Base-by-base conservation (phyloP, 2,888 invertebrate species). In the Phalera bucephala region DNA sequence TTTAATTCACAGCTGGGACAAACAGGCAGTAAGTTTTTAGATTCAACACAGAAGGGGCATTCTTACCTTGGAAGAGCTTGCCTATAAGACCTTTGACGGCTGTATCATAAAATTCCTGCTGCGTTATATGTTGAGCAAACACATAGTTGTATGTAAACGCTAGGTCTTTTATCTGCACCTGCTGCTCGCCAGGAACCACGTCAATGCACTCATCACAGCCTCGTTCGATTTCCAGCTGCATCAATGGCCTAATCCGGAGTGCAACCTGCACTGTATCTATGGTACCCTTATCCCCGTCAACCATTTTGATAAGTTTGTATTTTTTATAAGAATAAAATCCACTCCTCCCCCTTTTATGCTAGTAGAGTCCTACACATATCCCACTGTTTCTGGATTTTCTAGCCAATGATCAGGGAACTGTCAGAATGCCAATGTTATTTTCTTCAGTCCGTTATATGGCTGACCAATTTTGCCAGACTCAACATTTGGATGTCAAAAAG, bases 91-190 rank as follows among this genome's bases (percentile, higher is more conserved):
- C 90, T 52, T 92, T 91, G 0, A 97, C 94, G 6, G 95, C 93
- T 12, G 88, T 91, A 15, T 93, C 90, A 72, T 97, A 97, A 25
- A 97, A 92, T 22, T 92, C 87, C 29, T 92, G 91, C 60, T 97
- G 97, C 0, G 87, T 88, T 1, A 93, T 91, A n/a, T 91, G 91
- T 31, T 93, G 91, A 13, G 93, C 91, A 60, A 96, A 96, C 0
- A 96, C 96, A 90, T 94, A 92, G 75, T 97, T 97, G 64, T 93
- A 97, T 0, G 96, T 95, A 55, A 96, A 97, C 0, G 93, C 91
- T 46, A 95, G 92, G 30, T 94, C 93, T 32, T 92, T 91, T 1
- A 97, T 91, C 33, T 93, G 88, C 1, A 96, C 92, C 77, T 96
- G 96, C 0, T 93, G 92, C 37, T 92, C 87, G 0, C 91, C 91